These are phyloP conservation scores for Clupea harengus DNA, from an alignment of 2,113 vertebrate genomes.

Conservation along the genomic window DNA sequence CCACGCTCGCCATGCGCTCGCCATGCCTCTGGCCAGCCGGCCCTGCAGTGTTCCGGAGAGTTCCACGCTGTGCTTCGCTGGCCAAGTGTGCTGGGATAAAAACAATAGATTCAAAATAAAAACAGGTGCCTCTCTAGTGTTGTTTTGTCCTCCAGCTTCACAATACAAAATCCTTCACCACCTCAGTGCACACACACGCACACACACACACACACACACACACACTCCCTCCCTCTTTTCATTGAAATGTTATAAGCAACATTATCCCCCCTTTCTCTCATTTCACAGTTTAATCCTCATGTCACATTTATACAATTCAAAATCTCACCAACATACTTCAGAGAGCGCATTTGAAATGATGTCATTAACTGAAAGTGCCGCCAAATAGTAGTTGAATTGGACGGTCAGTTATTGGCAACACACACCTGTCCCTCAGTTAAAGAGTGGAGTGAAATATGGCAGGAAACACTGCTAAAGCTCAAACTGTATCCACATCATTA, in stretches of 20 bases:
- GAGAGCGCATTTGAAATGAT: neutral
- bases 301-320: neutral
- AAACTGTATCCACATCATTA: slow-evolving; percentile 5
- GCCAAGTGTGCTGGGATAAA: neutral
- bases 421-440: neutral
- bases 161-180: neutral
- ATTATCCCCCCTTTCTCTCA: slow-evolving; percentile 17
- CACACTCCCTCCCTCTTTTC: neutral
- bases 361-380: neutral
- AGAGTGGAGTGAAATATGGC: neutral
- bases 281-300: slow-evolving; percentile 12
- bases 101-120: neutral
- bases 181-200: neutral
- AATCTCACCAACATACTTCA: neutral
- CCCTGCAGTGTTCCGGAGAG: neutral
- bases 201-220: neutral
- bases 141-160: neutral
- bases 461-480: neutral
- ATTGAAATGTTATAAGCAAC: neutral
- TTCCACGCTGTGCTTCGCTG: neutral
- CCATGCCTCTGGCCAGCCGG: neutral
- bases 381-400: neutral
- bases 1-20: neutral
- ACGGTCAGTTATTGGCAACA: neutral
- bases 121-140: neutral